Evolutionary conservation across 2,888 invertebrate genomes (phyloP), one percentile per base, ranked within the genome.

Genomic region (Brenthis daphne): DNA sequence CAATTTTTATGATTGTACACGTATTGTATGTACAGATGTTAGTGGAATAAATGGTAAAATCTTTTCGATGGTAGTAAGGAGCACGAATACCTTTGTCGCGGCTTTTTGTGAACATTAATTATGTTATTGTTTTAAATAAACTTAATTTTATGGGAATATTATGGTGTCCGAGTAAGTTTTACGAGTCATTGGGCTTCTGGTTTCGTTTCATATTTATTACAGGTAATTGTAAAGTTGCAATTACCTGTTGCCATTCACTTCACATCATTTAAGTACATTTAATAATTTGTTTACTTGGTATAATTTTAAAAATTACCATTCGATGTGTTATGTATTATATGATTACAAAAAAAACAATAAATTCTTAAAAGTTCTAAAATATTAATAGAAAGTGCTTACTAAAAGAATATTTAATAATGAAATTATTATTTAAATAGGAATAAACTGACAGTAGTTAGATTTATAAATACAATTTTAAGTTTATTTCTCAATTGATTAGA

Each of bases 1-100:
- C 86, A 88, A 89, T 89, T 90, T 90, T 90, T 88, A 90, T 86
- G 87, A 87, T 88, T 85, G 84, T 83, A 82, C 79, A 74, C 76
- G 83, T 80, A 85, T 87, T 86, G 85, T 85, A 78, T 69, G 76
- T 78, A 78, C 78, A 77, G 79, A 79, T 78, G 79, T 77, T 75
- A 74, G 75, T 75, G 73, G 67, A 76, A 75, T 77, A 76, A 77
- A 79, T 78, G 76, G 77, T 80, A 77, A 79, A 76, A 77, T 78
- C 76, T 78, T 77, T 76, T 75, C 67, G 74, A 73, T 76, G 73
- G 74, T 76, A 75, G 76, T 75, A 76, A 72, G 69, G 73, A 75
- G 77, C 79, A 79, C 79, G 79, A 73, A 70, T 68, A 67, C 24
- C 51, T 47, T 55, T 69, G 70, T 54, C 54, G 60, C 50, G 37